Conservation (phyloP, 2,888 invertebrate species). For the Ephialtes manifestator region DNA sequence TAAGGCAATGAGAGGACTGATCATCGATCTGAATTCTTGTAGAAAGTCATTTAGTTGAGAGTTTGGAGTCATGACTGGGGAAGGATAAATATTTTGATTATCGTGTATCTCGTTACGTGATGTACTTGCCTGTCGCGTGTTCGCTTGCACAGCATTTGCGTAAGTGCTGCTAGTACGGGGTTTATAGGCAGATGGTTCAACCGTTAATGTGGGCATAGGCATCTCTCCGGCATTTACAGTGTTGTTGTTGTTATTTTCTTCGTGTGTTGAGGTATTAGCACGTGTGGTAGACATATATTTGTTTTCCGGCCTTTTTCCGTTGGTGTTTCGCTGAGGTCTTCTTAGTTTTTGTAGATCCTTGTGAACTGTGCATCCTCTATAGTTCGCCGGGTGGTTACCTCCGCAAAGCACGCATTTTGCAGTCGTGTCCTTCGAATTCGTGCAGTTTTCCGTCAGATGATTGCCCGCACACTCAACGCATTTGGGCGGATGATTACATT, state of each 20-base stretch:
- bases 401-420: conserved; percentile 69
- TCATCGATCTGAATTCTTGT: background rate
- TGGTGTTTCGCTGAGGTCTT: background rate
- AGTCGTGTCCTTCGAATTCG: conserved; percentile 61
- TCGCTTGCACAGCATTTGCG: background rate
- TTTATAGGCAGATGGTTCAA: too few species aligned
- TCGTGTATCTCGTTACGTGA: background rate
- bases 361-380: conserved; percentile 69
- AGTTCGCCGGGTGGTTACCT: conserved; percentile 73
- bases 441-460: conserved; percentile 66
- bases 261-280: too few species aligned
- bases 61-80: conserved; percentile 24
- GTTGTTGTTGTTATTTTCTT: too few species aligned
- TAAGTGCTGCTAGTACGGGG: background rate
- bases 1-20: conserved; percentile 2
- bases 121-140: background rate
- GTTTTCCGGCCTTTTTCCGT: too few species aligned
- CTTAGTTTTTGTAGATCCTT: conserved; percentile 60
- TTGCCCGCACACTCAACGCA: conserved; percentile 71
- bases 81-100: background rate
- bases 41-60: conserved; percentile 9
- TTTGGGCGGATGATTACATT: too few species aligned
- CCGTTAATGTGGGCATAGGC: too few species aligned
- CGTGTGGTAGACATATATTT: too few species aligned
- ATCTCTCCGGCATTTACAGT: too few species aligned